Base-by-base conservation (phyloP, 2,113 vertebrate species). In the Formicarius rufipectus region DNA sequence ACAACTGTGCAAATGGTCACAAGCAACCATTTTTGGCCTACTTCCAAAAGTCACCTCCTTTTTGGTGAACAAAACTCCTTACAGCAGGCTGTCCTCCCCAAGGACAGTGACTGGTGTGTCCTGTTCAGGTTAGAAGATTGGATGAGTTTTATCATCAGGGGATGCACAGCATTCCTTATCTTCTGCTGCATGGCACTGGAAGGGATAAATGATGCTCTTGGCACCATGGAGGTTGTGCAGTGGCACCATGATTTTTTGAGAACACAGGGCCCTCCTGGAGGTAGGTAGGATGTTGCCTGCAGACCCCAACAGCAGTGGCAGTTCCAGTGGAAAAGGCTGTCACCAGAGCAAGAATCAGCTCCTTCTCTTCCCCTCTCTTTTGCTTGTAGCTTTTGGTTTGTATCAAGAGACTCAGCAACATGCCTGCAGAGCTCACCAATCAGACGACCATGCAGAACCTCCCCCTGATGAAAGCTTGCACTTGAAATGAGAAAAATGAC, bases 181-280 rank as follows among this genome's bases (percentile, higher is more conserved):
- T 55, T 59, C 64, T 78, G 7, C 55, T 74, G 66, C 50, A 25
- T 19, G 27, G 7, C 67, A 68, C 35, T 35, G 74, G 56, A 62
- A 74, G 18, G 45, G 18, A 37, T 0, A 0, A 62, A n/a, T 12
- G 10, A 47, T 3, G 2, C 7, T 37, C 60, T 60, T 5, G 2
- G 52, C 37, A 31, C 7, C 0, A 3, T 27, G 37, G 44, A 40
- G 40, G 40, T 2, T 56, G 18, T 42, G 56, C 37, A 63, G 10
- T 9, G 58, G 28, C 31, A 62, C 22, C 16, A 17, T 8, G 44
- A 21, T 45, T 72, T 44, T 10, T 44, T 60, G 67, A 63, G 18
- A 33, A 2, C 22, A 28, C 8, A 49, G 19, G 2, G 7, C 12
- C 6, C 6, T 68, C 23, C 63, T 60, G 64, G 11, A 80, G 53